Conservation (phyloP, 1,140 invertebrate genomes). For the Bilobella aurantiaca region DNA sequence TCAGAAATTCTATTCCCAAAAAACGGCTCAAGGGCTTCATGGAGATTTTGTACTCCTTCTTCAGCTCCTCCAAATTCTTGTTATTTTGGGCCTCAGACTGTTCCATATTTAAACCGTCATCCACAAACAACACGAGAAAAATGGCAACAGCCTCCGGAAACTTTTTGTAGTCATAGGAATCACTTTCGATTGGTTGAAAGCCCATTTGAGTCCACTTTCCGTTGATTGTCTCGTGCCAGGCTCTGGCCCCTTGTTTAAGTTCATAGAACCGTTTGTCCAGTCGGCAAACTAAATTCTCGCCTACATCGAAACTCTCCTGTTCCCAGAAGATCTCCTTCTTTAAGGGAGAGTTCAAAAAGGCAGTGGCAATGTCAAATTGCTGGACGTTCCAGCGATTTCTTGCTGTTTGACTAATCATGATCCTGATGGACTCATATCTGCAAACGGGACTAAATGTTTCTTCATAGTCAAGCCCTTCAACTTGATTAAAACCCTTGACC, state of each 20-base stretch:
- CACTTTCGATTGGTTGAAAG: conserved; percentile 40
- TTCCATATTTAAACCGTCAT: conserved; percentile 23
- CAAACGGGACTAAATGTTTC: too few species aligned
- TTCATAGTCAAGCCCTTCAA: too few species aligned
- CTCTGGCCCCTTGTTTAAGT: conserved; percentile 41
- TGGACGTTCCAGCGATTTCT: conserved; percentile 29
- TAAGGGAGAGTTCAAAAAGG: conserved; percentile 39
- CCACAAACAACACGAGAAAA: conserved; percentile 38
- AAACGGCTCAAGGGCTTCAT: conserved; percentile 6
- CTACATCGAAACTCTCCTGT: conserved; percentile 16
- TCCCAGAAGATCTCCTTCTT: conserved; percentile 38
- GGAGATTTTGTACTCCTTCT: background rate
- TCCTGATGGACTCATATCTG: too few species aligned
- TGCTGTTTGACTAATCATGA: conserved; percentile 34
- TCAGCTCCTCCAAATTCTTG: background rate
- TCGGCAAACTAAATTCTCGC: conserved; percentile 18
- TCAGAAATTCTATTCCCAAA: conserved; percentile 12
- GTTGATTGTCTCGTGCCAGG: conserved; percentile 39
- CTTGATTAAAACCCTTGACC: too few species aligned
- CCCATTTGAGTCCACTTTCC: conserved; percentile 36
- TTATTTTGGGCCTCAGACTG: conserved; percentile 29
- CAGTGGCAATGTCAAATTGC: conserved; percentile 40
- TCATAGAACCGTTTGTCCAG: conserved; percentile 42
- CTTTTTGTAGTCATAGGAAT: conserved; percentile 40
- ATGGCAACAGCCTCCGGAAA: conserved; percentile 36